Conservation (phyloP, 2,888 invertebrate species). For the Athrips mouffetella region DNA sequence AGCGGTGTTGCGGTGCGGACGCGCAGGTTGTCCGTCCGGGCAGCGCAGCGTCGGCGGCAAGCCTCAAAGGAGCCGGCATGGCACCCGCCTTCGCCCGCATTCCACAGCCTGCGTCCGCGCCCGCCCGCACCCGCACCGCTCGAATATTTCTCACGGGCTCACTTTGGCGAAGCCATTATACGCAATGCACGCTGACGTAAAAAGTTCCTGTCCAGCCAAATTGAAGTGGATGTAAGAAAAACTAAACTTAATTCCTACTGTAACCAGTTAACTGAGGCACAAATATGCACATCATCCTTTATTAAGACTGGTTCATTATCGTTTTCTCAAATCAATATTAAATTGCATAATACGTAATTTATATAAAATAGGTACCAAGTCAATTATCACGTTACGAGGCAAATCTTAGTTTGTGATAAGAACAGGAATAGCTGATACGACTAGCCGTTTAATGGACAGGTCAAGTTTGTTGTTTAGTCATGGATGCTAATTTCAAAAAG, state of each 20-base stretch:
- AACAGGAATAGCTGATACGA: neutral
- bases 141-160: slow-evolving; percentile 76
- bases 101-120: slow-evolving; percentile 58
- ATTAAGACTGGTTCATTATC: no score
- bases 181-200: slow-evolving; percentile 41
- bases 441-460: neutral
- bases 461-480: neutral
- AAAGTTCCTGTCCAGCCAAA: slow-evolving; percentile 40
- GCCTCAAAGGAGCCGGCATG: slow-evolving; percentile 76
- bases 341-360: no score
- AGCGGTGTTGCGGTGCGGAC: slow-evolving; percentile 15
- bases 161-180: slow-evolving; percentile 71
- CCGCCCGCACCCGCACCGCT: slow-evolving; percentile 62
- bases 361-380: no score
- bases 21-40: slow-evolving; percentile 57
- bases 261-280: no score
- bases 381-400: no score
- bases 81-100: slow-evolving; percentile 72
- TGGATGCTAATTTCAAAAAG: neutral
- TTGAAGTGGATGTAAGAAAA: slow-evolving; percentile 36
- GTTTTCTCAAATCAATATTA: no score
- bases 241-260: slow-evolving; percentile 31
- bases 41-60: slow-evolving; percentile 29
- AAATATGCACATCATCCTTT: no score
- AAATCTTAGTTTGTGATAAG: neutral